phyloP scores from a whole-genome alignment of 23 tunicate genomes.

The Phallusia fumigata region DNA sequence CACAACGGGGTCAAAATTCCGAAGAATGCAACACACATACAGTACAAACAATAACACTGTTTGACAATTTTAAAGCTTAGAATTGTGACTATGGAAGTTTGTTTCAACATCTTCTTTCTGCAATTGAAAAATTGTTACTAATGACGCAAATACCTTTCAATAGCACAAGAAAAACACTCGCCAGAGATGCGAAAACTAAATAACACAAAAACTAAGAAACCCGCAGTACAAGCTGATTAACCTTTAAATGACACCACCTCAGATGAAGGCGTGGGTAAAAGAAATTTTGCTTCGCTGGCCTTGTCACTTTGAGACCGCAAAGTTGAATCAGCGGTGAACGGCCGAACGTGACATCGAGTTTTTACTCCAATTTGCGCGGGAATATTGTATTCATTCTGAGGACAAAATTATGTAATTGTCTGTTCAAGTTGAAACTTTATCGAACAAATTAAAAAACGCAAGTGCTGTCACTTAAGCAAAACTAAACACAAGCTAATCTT shows the following conservation, averaged over 20 bases:
- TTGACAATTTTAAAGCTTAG: neutral
- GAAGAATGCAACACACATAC: too few relatives aligned
- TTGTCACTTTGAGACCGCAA: constrained; percentile 42
- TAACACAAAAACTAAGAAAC: too few relatives aligned
- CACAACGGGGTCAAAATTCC: too few relatives aligned
- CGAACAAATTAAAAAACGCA: too few relatives aligned
- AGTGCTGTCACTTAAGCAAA: too few relatives aligned
- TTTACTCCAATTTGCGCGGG: neutral
- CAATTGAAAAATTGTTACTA: neutral
- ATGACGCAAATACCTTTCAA: neutral
- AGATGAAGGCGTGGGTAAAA: constrained; percentile 11
- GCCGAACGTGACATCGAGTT: constrained; percentile 25
- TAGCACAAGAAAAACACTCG: too few relatives aligned
- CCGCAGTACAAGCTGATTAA: too few relatives aligned
- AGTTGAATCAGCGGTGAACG: constrained; percentile 52
- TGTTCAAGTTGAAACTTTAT: too few relatives aligned
- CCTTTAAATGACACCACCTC: neutral
- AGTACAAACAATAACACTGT: too few relatives aligned
- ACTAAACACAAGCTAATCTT: too few relatives aligned
- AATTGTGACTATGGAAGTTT: neutral
- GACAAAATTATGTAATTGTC: too few relatives aligned
- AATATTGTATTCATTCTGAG: neutral
- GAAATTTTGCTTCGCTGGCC: constrained; percentile 21
- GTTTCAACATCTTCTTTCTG: neutral
- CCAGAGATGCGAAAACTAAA: too few relatives aligned